phyloP scores from a whole-genome alignment of 2,113 vertebrate species.

The Riparia riparia region DNA sequence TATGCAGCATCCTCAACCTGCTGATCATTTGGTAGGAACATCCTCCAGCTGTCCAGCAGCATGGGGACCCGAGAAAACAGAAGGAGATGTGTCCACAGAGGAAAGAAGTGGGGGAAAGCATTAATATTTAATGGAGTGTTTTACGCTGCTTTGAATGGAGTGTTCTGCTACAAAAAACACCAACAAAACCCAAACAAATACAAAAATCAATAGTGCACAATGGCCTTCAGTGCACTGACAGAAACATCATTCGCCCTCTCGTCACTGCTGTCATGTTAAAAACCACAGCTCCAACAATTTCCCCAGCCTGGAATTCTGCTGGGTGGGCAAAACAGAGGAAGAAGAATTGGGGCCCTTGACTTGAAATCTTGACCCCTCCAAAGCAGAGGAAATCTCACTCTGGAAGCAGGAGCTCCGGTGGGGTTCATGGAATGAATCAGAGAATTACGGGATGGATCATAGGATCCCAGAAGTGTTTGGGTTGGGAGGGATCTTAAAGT shows the following conservation, averaged over 20 bases:
- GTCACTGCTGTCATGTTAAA: constrained; percentile 26
- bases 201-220: neutral
- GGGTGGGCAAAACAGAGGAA: neutral
- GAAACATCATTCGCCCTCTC: constrained; percentile 31
- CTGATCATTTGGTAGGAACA: neutral
- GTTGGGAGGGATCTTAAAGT: neutral
- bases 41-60: neutral
- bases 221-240: constrained; percentile 9
- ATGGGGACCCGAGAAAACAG: neutral
- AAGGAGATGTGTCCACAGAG: neutral
- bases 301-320: neutral
- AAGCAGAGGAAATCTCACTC: neutral
- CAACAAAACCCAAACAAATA: neutral
- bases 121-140: neutral
- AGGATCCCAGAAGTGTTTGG: neutral
- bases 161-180: neutral
- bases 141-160: neutral
- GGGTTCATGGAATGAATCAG: neutral
- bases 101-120: neutral
- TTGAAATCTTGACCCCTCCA: neutral
- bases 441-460: neutral
- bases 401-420: fast-evolving
- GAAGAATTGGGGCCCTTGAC: neutral
- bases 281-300: neutral
- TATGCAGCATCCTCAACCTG: neutral